phyloP scores from a whole-genome alignment of 2,888 invertebrate genomes.

The Seira musarum region DNA sequence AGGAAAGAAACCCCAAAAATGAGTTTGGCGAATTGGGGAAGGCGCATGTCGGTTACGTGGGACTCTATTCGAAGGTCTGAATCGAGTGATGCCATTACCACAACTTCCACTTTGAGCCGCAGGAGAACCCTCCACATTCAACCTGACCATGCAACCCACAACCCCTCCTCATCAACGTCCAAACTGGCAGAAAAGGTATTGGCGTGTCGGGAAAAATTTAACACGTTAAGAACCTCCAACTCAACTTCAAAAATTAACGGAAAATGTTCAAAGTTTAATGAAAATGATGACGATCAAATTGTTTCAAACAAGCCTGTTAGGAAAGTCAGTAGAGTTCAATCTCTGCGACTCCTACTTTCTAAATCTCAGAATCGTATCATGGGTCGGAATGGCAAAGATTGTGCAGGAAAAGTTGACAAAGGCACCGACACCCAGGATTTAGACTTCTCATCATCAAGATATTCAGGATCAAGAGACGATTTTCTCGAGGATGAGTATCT shows the following conservation, averaged over 20 bases:
- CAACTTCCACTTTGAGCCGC: conserved; percentile 33
- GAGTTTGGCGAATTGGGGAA: conserved; percentile 77
- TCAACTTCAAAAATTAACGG: background rate
- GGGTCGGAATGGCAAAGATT: background rate
- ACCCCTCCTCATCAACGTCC: conserved; percentile 11
- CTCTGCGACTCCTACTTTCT: conserved; percentile 75
- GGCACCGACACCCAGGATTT: conserved; percentile 66
- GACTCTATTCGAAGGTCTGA: conserved; percentile 77
- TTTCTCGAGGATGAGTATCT: too few relatives aligned
- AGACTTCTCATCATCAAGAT: background rate
- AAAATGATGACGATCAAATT: background rate
- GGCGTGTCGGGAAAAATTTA: conserved; percentile 41
- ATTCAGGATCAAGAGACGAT: too few relatives aligned
- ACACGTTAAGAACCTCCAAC: conserved; percentile 4
- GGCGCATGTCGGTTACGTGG: conserved; percentile 77
- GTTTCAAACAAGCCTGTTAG: background rate
- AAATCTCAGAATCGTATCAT: conserved; percentile 70
- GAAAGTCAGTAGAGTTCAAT: conserved; percentile 75
- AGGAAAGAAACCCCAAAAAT: background rate
- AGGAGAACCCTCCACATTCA: conserved; percentile 62
- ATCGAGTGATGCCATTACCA: conserved; percentile 73
- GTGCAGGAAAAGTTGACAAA: conserved; percentile 54
- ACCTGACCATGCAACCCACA: conserved; percentile 9
- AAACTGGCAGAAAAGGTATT: conserved; percentile 39
- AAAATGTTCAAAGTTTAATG: conserved; percentile 18